Base-by-base conservation (phyloP, 30 jellyfish, hydroid and myxozoan species). In the Aurelia sp. region DNA sequence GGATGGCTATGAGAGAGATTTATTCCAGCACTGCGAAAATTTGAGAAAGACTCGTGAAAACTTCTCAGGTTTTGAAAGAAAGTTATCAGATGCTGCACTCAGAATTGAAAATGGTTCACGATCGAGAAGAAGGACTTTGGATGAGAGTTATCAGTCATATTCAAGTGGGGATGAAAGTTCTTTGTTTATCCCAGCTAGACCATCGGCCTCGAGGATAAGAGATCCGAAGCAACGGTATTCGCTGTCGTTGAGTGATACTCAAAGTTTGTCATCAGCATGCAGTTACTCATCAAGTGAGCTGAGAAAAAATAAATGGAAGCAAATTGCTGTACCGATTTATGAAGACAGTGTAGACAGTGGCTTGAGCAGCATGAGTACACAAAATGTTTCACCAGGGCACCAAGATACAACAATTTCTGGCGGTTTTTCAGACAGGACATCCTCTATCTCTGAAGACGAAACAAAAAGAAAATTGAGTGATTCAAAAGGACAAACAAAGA, bases 161-260 rank as follows among this genome's bases (percentile, higher is more conserved):
- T 78, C 89, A 48, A 78, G 89, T 41, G 89, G 89, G n/a, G 89
- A 78, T 48, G 89, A 78, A 11, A 66, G 81, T 20, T 4, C 74
- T 37, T 31, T 58, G 71, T 12, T 47, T 44, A 44, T 44, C 8
- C 55, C 55, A 44, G 55, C 55, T 44, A 44, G 55, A 16, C 55
- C 55, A 4, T 44, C 55, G 2, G 55, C 55, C 15, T 44, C 55
- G 55, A 44, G 55, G 55, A 44, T 44, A 10, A 44, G 55, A 7
- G 55, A 44, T 44, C 55, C 55, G 15, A 44, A 44, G 55, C 55
- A 44, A 44, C 55, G 55, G 55, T 44, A 44, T 44, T 44, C 55
- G 50, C 66, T 44, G 40, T 53, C 66, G 1, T 37, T 58, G 40
- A 58, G 86, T 59, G 86, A 76, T n/a, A 66, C 66, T 6, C 86